A percentile compares a stretch with the other conserved stretches of the same genome.
Conservation (phyloP, 2,113 vertebrate genomes). For the Hystrix brachyura region DNA sequence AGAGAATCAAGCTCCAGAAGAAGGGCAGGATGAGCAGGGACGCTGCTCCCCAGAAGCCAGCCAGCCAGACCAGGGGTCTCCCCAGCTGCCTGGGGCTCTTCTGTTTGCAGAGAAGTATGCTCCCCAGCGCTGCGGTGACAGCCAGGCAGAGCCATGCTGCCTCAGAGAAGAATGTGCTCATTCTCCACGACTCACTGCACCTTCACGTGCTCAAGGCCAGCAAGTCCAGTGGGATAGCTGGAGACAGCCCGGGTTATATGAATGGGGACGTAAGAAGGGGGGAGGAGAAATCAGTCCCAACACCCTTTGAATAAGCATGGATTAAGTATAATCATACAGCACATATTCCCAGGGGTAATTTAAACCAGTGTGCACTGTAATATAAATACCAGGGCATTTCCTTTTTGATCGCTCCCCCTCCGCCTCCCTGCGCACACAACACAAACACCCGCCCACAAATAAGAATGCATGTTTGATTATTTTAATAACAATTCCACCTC, state of each 20-base stretch:
- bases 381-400: constrained; percentile 77
- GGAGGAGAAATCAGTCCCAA: constrained; percentile 65
- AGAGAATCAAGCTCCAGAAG: constrained; percentile 72
- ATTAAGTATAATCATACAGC: constrained; percentile 60
- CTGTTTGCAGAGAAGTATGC: neutral
- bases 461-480: neutral
- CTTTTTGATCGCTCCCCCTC: constrained; percentile 46
- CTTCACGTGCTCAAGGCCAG: neutral
- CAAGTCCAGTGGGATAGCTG: constrained; percentile 58
- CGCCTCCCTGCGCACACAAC: neutral
- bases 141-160: constrained; percentile 69
- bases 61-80: constrained; percentile 38
- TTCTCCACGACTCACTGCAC: constrained; percentile 7
- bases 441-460: neutral
- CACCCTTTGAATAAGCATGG: constrained; percentile 69
- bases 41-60: constrained; percentile 65
- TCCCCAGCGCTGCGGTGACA: neutral
- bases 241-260: constrained; percentile 77
- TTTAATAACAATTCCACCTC: constrained; percentile 80
- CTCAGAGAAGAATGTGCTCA: constrained; percentile 70
- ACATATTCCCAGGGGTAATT: constrained; percentile 67
- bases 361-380: constrained; percentile 68
- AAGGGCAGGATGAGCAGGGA: constrained; percentile 50
- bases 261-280: constrained; percentile 75
- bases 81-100: neutral